Conservation (phyloP, 2,113 vertebrate species). For the Bos taurus region DNA sequence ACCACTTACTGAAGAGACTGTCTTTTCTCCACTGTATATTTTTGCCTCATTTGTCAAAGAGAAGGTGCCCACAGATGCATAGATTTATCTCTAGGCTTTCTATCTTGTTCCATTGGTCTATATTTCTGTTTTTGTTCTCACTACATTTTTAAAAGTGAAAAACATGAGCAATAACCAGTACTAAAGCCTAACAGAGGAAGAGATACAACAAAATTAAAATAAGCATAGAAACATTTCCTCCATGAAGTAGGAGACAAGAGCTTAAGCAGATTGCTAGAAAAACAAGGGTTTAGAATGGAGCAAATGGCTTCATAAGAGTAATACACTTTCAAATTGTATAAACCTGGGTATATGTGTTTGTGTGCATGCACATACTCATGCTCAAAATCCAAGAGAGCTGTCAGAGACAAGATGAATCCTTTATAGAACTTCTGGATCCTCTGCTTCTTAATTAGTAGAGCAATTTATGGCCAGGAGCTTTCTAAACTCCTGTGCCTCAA, state of each 20-base stretch:
- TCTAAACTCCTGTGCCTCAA: background rate
- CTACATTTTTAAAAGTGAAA: background rate
- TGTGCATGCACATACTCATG: background rate
- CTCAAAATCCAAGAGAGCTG: background rate
- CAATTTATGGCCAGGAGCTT: background rate
- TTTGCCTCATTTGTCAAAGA: background rate
- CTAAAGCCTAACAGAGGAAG: background rate
- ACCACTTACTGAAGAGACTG: background rate
- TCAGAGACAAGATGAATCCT: background rate
- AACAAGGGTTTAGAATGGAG: background rate
- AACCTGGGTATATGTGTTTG: background rate
- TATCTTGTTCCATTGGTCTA: background rate
- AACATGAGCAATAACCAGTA: background rate
- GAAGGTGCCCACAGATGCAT: background rate
- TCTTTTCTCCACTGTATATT: background rate
- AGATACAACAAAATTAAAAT: background rate
- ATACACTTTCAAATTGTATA: background rate
- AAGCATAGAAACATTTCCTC: background rate
- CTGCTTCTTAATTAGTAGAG: background rate
- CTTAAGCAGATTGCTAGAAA: background rate
- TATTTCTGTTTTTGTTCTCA: background rate
- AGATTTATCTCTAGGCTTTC: background rate
- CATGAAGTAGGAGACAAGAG: background rate
- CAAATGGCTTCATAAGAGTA: background rate
- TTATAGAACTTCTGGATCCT: background rate